phyloP scores from a whole-genome alignment of 30 jellyfish, hydroid and myxozoan genomes.

The Hydractinia echinata region DNA sequence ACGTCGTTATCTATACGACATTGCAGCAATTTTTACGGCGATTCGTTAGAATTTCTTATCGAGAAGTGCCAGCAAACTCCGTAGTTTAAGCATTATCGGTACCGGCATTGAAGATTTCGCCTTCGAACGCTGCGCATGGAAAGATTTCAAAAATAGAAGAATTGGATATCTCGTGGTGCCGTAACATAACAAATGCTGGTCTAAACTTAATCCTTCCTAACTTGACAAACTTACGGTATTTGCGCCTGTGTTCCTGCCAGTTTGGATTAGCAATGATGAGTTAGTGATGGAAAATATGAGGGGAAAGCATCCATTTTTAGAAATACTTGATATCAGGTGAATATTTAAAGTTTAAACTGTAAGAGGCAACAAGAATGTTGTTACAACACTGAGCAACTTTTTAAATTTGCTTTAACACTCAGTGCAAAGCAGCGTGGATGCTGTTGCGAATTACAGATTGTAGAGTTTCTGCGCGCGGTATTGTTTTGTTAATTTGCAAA shows the following conservation, averaged over 20 bases:
- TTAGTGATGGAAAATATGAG: constrained; percentile 11
- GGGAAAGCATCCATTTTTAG: background rate
- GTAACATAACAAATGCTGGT: constrained; percentile 40
- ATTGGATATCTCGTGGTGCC: constrained; percentile 41
- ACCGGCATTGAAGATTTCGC: constrained; percentile 25
- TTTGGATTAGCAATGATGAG: constrained; percentile 42
- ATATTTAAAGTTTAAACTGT: too few species aligned
- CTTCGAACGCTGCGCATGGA: constrained; percentile 24
- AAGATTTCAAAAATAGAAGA: background rate
- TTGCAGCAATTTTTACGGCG: constrained; percentile 20
- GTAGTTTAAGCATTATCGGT: constrained; percentile 22
- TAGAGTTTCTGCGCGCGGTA: too few species aligned
- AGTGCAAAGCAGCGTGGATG: too few species aligned
- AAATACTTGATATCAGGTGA: constrained; percentile 14
- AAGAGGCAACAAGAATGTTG: too few species aligned
- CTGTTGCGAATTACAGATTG: too few species aligned
- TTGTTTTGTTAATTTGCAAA: too few species aligned
- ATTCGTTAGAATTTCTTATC: constrained; percentile 16
- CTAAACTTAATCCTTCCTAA: constrained; percentile 16
- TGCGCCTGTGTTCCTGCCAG: constrained; percentile 38
- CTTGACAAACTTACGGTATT: constrained; percentile 15
- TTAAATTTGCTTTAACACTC: too few species aligned
- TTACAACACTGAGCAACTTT: too few species aligned
- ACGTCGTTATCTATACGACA: constrained; percentile 10
- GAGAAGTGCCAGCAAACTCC: constrained; percentile 21